Base-by-base conservation (phyloP, 2,113 vertebrate genomes). In the Elachura formosa region DNA sequence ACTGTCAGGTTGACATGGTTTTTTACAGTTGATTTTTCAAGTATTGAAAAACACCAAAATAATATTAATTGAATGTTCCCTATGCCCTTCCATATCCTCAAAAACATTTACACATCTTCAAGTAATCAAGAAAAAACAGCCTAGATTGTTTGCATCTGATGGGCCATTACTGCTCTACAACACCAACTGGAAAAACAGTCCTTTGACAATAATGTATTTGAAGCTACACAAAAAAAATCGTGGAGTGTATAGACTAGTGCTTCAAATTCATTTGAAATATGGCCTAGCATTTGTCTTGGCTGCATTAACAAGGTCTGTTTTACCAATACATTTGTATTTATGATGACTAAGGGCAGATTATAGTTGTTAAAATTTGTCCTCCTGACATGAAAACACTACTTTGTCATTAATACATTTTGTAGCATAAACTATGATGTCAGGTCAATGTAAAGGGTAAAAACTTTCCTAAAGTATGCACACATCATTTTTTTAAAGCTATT, bases 401-500 rank as follows among this genome's bases (percentile, higher is more conserved):
- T 97, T 98, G 97, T 97, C 98, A 98, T 97, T 98, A 98, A 98
- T 98, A 98, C 97, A 97, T 98, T 97, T 97, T 94, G 94, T 97
- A 98, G 97, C 90, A 97, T 98, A 98, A 98, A 98, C 98, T 96
- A 97, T 98, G 97, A 97, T 98, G 98, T 98, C 97, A 98, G 98
- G 98, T 98, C 98, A 98, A 97, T 97, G 98, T 97, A 98, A 98
- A 98, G 97, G 98, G 97, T 98, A 98, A 99, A 99, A 98, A 96
- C 96, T 97, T 97, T 97, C 97, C 97, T 97, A 97, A 98, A 98
- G 97, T 98, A 97, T 97, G 97, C 94, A 92, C 98, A 98, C 97
- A 98, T 97, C 94, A 97, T 97, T 98, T 98, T 98, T 92, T 85
- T 62, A 97, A 97, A 98, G 97, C 98, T 97, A 98, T 98, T 97